Evolutionary conservation across 2,797 vertebrate genomes (phyloP).

Genomic region (Garrulus glandarius): DNA sequence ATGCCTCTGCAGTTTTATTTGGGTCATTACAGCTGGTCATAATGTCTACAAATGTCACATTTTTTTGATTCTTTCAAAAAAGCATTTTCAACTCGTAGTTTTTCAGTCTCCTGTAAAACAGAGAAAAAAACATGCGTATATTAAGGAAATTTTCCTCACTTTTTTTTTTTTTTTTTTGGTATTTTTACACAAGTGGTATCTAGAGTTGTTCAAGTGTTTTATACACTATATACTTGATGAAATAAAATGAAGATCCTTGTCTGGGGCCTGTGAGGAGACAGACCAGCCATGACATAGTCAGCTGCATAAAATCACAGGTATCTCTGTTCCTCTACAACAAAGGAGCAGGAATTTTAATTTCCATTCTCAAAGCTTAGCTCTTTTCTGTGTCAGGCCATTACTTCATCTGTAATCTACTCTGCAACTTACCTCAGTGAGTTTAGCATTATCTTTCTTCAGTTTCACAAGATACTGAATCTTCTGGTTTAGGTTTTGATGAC

Average conservation of each 20-base stretch:
- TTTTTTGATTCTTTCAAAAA: conserved; percentile 72
- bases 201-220: background rate
- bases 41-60: conserved; percentile 16
- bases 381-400: background rate
- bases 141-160: background rate
- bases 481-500: conserved; percentile 93
- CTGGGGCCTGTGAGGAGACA: background rate
- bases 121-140: background rate
- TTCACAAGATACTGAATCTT: conserved; percentile 95
- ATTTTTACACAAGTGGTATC: background rate
- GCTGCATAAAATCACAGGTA: background rate
- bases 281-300: background rate
- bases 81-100: conserved; percentile 72
- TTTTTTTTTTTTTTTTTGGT: background rate
- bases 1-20: background rate
- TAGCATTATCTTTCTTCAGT: conserved; percentile 89
- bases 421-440: conserved; percentile 84
- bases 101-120: conserved; percentile 72
- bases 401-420: background rate
- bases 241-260: background rate
- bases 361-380: background rate
- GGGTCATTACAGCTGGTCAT: background rate
- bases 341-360: background rate
- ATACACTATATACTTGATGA: background rate
- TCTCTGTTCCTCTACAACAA: background rate